Percentiles rank a stretch among this genome's conserved stretches.
phyloP scores from a whole-genome alignment of 37 sponge, comb jelly and placozoan species.

The Hexactinellida sp. region DNA sequence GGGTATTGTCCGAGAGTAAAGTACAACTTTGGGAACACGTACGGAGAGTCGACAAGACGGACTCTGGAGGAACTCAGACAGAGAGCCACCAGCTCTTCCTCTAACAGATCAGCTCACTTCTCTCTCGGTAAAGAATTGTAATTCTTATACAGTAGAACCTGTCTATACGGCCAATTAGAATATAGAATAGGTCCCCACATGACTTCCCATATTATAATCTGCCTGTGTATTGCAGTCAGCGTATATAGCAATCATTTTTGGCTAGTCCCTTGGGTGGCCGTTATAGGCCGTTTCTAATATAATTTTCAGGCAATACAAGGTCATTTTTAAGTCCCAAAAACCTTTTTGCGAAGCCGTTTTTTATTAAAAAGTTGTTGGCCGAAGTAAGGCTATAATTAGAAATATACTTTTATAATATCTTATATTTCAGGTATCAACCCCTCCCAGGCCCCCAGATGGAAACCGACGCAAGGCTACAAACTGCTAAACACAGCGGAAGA shows the following conservation, averaged over 20 bases:
- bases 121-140: background rate
- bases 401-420: too few species aligned
- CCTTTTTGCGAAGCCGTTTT: too few species aligned
- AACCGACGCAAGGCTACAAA: background rate
- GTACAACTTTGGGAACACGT: background rate
- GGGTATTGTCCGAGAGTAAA: background rate
- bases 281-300: too few species aligned
- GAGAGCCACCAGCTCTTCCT: background rate
- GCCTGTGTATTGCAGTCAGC: too few species aligned
- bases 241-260: too few species aligned
- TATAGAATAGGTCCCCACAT: too few species aligned
- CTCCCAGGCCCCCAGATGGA: background rate
- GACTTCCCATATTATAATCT: background rate
- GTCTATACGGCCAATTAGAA: background rate
- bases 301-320: too few species aligned
- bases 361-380: too few species aligned
- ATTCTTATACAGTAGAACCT: background rate
- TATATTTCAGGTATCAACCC: background rate
- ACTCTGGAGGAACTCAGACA: background rate
- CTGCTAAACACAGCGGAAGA: conserved; percentile 1
- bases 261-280: too few species aligned
- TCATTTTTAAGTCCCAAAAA: too few species aligned
- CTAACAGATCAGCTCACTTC: conserved; percentile 5
- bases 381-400: too few species aligned
- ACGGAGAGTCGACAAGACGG: background rate